Conservation (phyloP, 2,888 invertebrate species). For the Hedychridium roseum region DNA sequence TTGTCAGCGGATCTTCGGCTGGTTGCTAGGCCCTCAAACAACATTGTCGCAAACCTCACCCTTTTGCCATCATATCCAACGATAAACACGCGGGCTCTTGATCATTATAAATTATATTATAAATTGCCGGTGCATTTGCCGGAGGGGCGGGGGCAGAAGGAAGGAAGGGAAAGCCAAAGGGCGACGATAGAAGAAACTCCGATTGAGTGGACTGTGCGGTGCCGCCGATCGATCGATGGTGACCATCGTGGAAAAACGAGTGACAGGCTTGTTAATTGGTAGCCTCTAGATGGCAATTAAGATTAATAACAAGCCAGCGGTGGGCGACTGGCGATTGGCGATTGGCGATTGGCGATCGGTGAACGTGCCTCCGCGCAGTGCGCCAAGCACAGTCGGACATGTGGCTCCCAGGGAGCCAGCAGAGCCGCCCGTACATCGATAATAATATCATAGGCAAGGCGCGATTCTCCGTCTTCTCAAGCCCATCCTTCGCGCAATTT, state of each 20-base stretch:
- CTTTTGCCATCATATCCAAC: background rate
- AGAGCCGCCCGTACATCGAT: slow-evolving; percentile 20
- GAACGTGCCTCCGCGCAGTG: slow-evolving; percentile 3
- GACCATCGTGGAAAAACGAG: slow-evolving; percentile 46
- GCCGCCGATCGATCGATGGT: slow-evolving; percentile 32
- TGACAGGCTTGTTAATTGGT: slow-evolving; percentile 61
- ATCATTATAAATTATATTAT: background rate
- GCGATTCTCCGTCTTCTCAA: background rate
- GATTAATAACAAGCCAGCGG: slow-evolving; percentile 59
- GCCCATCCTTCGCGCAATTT: background rate
- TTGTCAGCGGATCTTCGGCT: too few species aligned
- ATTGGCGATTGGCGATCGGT: slow-evolving; percentile 10
- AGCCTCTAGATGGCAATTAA: slow-evolving; percentile 59
- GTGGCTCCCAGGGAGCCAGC: slow-evolving; percentile 17
- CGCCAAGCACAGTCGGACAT: slow-evolving; percentile 5
- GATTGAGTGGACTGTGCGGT: too few species aligned
- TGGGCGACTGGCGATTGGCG: slow-evolving; percentile 39
- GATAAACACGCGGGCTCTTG: background rate
- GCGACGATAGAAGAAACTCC: slow-evolving; percentile 11
- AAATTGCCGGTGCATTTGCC: too few species aligned
- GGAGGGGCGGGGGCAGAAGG: slow-evolving; percentile 3
- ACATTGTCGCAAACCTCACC: background rate
- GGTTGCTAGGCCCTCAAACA: background rate
- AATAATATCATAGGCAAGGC: slow-evolving; percentile 29
- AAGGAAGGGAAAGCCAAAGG: slow-evolving; percentile 5